phyloP scores from a whole-genome alignment of 2,797 vertebrate genomes.

The Paramormyrops hopkinsi region DNA sequence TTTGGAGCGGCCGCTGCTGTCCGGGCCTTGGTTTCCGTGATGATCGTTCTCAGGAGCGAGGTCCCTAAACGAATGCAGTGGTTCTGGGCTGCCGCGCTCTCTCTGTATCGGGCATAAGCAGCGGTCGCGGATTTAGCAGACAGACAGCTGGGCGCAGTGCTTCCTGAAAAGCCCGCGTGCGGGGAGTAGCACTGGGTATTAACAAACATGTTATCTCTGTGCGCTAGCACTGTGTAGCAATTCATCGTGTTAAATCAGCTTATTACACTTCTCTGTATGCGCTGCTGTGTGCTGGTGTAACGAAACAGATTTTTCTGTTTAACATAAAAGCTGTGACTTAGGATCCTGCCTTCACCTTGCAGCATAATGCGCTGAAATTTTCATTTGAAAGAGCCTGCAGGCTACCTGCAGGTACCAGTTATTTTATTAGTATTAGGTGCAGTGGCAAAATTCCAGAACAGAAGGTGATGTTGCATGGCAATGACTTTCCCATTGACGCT shows the following conservation, averaged over 20 bases:
- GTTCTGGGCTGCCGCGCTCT: not conserved
- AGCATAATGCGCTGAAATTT: not conserved
- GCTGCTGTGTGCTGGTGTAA: not conserved
- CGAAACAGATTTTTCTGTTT: not conserved
- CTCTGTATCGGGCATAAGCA: not conserved
- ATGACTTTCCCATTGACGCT: not conserved
- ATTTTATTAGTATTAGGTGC: not conserved
- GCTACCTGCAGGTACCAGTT: not conserved
- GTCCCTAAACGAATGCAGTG: not conserved
- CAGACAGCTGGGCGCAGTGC: conserved; percentile 10
- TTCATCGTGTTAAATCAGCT: not conserved
- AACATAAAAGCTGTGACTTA: conserved; percentile 6
- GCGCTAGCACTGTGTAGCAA: not conserved
- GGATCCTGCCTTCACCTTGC: conserved; percentile 2
- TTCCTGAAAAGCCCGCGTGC: conserved; percentile 33
- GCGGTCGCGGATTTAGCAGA: not conserved
- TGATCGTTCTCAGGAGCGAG: not conserved
- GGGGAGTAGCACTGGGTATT: not conserved
- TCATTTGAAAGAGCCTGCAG: conserved; percentile 8
- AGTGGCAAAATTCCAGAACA: not conserved
- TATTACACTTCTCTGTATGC: not conserved
- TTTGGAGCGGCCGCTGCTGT: not conserved
- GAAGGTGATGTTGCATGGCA: not conserved
- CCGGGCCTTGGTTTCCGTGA: not conserved
- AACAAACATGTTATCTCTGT: not conserved